Percentiles rank a stretch among this genome's conserved stretches.
These are phyloP conservation scores for Rhipidura dahli DNA, from an alignment of 2,113 vertebrate genomes.

Conservation along the genomic window DNA sequence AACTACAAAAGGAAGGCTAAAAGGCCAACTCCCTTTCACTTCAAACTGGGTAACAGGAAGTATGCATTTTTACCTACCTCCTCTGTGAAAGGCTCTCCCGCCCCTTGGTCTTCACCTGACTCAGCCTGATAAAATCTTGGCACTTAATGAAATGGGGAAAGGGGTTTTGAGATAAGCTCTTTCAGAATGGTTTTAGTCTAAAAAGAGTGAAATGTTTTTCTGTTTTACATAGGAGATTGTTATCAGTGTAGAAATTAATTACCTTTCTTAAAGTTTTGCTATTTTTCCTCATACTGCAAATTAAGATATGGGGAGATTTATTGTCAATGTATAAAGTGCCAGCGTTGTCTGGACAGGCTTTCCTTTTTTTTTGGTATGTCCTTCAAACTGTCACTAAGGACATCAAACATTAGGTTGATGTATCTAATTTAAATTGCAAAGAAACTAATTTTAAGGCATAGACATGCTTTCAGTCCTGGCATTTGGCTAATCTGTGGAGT, in stretches of 20 bases:
- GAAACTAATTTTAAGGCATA: not conserved
- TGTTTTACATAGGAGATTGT: conserved; percentile 32
- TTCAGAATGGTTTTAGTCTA: not conserved
- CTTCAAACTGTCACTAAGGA: conserved; percentile 23
- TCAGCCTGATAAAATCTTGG: conserved; percentile 2
- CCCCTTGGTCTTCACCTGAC: not conserved
- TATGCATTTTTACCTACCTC: not conserved
- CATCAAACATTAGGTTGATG: conserved; percentile 13
- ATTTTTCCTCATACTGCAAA: conserved; percentile 21
- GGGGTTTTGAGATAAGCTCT: not conserved
- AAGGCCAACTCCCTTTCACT: not conserved
- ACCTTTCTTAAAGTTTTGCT: conserved; percentile 35
- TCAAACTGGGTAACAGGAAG: not conserved
- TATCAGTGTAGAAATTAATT: conserved; percentile 38
- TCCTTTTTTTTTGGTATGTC: conserved; percentile 24
- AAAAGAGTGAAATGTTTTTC: not conserved
- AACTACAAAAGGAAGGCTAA: not conserved
- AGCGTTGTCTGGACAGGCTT: not conserved
- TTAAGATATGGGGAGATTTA: conserved; percentile 37
- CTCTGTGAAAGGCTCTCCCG: not conserved
- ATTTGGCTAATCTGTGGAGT: conserved; percentile 30
- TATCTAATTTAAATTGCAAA: conserved; percentile 34
- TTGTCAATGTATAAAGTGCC: not conserved
- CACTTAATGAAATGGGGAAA: not conserved
- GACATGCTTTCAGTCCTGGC: not conserved